These are phyloP conservation scores for Aptenodytes forsteri DNA, from an alignment of 2,113 vertebrate genomes.

Conservation along the genomic window DNA sequence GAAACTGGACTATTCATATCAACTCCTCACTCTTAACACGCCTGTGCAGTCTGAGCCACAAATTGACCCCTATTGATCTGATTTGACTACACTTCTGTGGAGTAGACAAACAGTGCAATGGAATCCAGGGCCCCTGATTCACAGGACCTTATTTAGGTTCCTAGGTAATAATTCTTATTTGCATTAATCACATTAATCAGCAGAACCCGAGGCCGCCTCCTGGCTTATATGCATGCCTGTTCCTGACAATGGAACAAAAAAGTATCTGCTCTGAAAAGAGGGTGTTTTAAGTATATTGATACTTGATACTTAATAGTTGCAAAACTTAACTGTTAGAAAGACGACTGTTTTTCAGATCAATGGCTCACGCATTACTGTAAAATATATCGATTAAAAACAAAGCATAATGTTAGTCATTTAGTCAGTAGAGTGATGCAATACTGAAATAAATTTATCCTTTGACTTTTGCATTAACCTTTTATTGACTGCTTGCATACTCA, in stretches of 20 bases:
- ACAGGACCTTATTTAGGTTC: neutral
- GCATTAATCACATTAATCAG: neutral
- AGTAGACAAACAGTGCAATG: neutral
- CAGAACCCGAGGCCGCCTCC: accelerated
- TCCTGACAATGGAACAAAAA: neutral
- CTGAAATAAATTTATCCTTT: conserved; percentile 97
- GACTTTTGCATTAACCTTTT: conserved; percentile 99
- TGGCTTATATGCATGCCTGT: neutral
- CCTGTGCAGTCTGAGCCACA: neutral
- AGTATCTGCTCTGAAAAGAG: neutral
- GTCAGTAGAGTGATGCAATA: conserved; percentile 95
- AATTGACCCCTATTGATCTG: conserved; percentile 24
- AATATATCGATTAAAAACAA: conserved; percentile 96
- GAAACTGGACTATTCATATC: neutral
- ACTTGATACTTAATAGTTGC: conserved; percentile 49
- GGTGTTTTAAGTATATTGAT: conserved; percentile 29
- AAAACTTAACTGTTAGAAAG: conserved; percentile 62
- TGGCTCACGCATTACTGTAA: conserved; percentile 95
- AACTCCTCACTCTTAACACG: neutral
- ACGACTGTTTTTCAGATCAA: conserved; percentile 82
- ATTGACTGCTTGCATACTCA: conserved; percentile 98
- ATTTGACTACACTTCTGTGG: neutral
- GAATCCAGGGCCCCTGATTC: neutral
- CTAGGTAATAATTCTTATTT: conserved; percentile 1
- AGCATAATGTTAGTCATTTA: conserved; percentile 89